Base-by-base conservation (phyloP, 2,797 vertebrate species). In the Meda fulgida region DNA sequence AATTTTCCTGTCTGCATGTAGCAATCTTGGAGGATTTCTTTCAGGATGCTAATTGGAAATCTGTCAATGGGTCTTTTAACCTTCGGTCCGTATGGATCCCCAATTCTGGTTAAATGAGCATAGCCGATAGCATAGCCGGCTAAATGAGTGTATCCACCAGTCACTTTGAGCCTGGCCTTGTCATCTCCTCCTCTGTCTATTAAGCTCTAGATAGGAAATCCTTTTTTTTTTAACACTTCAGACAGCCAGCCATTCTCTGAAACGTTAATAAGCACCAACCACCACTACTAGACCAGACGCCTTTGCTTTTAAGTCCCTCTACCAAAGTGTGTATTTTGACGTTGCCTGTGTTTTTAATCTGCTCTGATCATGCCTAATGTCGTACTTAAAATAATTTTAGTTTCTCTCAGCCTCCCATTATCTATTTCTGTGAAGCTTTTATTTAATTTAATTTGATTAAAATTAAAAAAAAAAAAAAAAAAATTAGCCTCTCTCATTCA, bases 201-300 rank as follows among this genome's bases (percentile, higher is more conserved):
- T 90, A 89, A 78, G 40, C 85, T 80, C 87, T 91, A 89, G 88
- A 91, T 89, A 90, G 84, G 83, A 90, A 85, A 90, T 89, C 76
- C 34, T 72, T 71, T 87, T 72, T 71, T 87, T 89, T 87, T 87
- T 88, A 85, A 85, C 81, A 91, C 84, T 89, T 91, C 84, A 88
- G 90, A 89, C 87, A 89, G n/a, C 69, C 78, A 80, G 58, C 63
- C n/a, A 69, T 87, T 92, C 86, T 89, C 66, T 82, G 79, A 92
- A 72, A 77, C 84, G 34, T 83, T 90, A 92, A 91, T 86, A 89
- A 89, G 82, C 82, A 40, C 78, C 38, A 51, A 76, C 85, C 85
- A 71, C 82, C 78, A 67, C 36, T 86, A 73, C 63, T n/a, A 89
- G 83, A 85, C 76, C 85, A 85, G 60, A 70, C 79, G 14, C 66